These are phyloP conservation scores for Allygus modestus DNA, from an alignment of 2,888 invertebrate genomes.

Conservation along the genomic window DNA sequence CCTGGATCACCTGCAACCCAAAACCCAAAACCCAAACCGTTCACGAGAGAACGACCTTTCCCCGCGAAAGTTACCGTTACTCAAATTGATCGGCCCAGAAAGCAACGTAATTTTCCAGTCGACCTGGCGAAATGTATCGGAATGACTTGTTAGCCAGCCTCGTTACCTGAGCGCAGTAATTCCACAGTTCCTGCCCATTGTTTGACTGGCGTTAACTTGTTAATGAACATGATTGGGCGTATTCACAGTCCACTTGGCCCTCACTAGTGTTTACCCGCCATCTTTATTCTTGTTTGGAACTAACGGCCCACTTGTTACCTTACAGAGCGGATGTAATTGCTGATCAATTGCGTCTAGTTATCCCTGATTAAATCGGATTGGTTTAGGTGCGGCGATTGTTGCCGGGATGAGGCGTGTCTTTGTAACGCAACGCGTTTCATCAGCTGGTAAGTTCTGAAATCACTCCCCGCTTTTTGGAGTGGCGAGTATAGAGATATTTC, in stretches of 20 bases:
- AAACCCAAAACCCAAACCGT: too few relatives aligned
- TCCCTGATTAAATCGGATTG: slow-evolving; percentile 35
- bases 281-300: slow-evolving; percentile 54
- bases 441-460: too few relatives aligned
- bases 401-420: not conserved
- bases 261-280: slow-evolving; percentile 48
- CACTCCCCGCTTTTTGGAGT: too few relatives aligned
- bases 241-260: slow-evolving; percentile 49
- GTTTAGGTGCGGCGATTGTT: not conserved
- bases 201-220: slow-evolving; percentile 53
- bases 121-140: slow-evolving; percentile 38
- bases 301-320: slow-evolving; percentile 48
- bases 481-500: too few relatives aligned
- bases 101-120: slow-evolving; percentile 33
- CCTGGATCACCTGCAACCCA: too few relatives aligned
- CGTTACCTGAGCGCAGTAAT: slow-evolving; percentile 31
- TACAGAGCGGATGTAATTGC: slow-evolving; percentile 17
- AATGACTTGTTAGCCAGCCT: slow-evolving; percentile 35
- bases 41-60: not conserved
- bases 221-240: slow-evolving; percentile 58
- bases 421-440: too few relatives aligned
- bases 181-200: slow-evolving; percentile 53
- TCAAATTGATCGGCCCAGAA: slow-evolving; percentile 26
- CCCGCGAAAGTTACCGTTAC: not conserved
- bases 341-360: slow-evolving; percentile 45